Evolutionary conservation across 2,888 invertebrate species (phyloP).

Genomic region (Drosophila anomelani): DNA sequence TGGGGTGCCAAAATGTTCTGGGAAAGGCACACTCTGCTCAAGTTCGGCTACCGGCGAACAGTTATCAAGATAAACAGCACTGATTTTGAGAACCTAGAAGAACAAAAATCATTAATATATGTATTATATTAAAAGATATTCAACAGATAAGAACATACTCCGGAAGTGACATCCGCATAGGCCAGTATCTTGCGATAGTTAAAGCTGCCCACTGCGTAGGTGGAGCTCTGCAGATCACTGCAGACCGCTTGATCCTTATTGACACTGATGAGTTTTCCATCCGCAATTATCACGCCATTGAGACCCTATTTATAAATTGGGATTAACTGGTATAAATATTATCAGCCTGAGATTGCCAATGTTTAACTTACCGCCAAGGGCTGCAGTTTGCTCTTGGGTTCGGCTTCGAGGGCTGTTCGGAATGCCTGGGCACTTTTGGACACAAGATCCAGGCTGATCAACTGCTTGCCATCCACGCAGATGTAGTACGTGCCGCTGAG

Average conservation of each 20-base stretch:
- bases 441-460: conserved; percentile 88
- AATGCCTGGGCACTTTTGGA: conserved; percentile 85
- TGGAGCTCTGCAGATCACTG: conserved; percentile 80
- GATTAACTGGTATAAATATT: neutral
- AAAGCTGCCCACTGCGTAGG: conserved; percentile 72
- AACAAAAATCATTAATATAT: neutral
- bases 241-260: conserved; percentile 83
- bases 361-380: conserved; percentile 67
- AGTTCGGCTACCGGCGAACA: conserved; percentile 85
- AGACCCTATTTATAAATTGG: conserved; percentile 65
- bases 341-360: neutral
- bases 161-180: conserved; percentile 83
- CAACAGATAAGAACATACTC: conserved; percentile 76
- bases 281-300: conserved; percentile 84
- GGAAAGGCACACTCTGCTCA: conserved; percentile 81
- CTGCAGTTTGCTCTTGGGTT: conserved; percentile 78
- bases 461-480: conserved; percentile 87
- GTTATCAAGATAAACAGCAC: conserved; percentile 84
- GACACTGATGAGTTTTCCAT: conserved; percentile 81
- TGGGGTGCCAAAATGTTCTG: conserved; percentile 80
- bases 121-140: neutral
- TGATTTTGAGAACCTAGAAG: conserved; percentile 75
- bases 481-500: conserved; percentile 88
- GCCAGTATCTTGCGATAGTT: conserved; percentile 83
- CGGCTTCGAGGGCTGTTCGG: conserved; percentile 81